A percentile compares a stretch with the other conserved stretches of the same genome.
These are phyloP conservation scores for Crocidura indochinensis DNA, from an alignment of 2,797 vertebrate genomes.

Conservation along the genomic window DNA sequence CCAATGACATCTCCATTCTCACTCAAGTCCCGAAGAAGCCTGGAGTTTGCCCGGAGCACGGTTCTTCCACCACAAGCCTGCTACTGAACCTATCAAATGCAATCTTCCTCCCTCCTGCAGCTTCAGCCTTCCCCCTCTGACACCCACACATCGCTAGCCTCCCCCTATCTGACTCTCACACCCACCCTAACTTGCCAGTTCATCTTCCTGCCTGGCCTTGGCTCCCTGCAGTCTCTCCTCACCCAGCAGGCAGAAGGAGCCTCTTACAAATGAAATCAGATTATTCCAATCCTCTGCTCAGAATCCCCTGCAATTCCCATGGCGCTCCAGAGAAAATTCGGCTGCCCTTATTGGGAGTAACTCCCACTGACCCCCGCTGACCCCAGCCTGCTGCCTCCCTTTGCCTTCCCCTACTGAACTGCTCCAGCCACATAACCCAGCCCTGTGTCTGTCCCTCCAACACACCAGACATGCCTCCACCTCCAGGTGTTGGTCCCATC, in stretches of 20 bases:
- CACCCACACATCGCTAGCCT: background rate
- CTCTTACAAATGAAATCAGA: conserved; percentile 15
- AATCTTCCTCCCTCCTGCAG: background rate
- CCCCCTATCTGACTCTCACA: background rate
- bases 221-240: background rate
- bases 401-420: accelerated
- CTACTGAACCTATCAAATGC: background rate
- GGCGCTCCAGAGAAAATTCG: background rate
- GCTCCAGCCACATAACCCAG: background rate
- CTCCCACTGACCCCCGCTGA: background rate
- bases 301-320: background rate
- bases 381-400: background rate
- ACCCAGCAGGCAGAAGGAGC: background rate
- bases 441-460: background rate
- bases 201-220: background rate
- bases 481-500: background rate
- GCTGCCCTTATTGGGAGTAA: background rate
- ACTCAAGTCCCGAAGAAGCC: background rate
- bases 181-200: background rate
- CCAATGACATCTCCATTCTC: background rate
- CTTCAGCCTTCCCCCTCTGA: background rate
- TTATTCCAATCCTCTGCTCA: conserved; percentile 36
- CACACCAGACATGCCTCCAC: background rate
- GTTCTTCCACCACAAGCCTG: background rate
- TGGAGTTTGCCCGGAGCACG: too few species aligned